A percentile compares a stretch with the other conserved stretches of the same genome.
phyloP scores from a whole-genome alignment of 2,113 vertebrate species.

The Centropristis striata region DNA sequence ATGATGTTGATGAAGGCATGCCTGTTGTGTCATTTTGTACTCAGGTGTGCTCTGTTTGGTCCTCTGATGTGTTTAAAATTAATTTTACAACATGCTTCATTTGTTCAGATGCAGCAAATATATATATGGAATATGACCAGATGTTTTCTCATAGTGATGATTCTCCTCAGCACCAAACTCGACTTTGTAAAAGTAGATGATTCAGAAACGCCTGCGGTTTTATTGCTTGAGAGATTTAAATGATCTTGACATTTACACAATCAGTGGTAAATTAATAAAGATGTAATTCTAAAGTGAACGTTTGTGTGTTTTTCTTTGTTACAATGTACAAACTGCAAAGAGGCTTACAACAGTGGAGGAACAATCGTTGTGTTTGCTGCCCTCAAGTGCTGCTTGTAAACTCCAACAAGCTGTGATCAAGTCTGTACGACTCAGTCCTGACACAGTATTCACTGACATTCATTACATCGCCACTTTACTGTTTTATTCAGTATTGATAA shows the following conservation, averaged over 20 bases:
- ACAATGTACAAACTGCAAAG: background rate
- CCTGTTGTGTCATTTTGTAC: conserved; percentile 26
- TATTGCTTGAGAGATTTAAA: conserved; percentile 30
- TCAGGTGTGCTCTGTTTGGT: conserved; percentile 30
- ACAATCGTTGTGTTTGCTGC: background rate
- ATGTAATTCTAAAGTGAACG: background rate
- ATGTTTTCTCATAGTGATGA: conserved; percentile 13
- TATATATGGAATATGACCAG: conserved; percentile 14
- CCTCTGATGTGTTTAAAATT: conserved; percentile 8
- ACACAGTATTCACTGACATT: too few relatives aligned
- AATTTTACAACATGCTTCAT: conserved; percentile 6
- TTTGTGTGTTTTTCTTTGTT: conserved; percentile 21
- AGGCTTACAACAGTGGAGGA: background rate
- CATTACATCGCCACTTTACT: too few relatives aligned
- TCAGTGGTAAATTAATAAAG: conserved; percentile 57
- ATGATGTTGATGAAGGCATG: background rate
- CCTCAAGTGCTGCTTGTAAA: background rate
- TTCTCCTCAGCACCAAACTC: conserved; percentile 32
- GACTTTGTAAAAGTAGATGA: conserved; percentile 48
- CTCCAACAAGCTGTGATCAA: background rate
- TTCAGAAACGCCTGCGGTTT: conserved; percentile 43
- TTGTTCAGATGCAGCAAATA: conserved; percentile 29
- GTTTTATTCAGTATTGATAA: too few relatives aligned
- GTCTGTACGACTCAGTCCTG: too few relatives aligned
- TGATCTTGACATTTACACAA: conserved; percentile 31